phyloP scores from a whole-genome alignment of 2,888 invertebrate genomes.

The Gasteruption jaculator region DNA sequence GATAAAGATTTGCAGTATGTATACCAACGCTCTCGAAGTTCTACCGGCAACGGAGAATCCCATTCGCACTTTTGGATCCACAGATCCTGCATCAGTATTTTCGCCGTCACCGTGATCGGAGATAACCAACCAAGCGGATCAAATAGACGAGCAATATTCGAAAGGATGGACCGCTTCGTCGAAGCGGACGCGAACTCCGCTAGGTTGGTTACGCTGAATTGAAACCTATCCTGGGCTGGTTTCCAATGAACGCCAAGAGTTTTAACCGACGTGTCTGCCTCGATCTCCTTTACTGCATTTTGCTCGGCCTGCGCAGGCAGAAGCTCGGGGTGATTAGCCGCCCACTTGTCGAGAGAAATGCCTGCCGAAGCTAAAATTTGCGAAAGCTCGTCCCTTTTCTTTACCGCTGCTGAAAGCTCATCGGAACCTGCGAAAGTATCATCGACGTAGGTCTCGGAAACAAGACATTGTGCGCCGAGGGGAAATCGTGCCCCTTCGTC shows the following conservation, averaged over 20 bases:
- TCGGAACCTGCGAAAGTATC: background rate
- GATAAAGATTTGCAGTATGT: conserved; percentile 8
- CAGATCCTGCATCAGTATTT: conserved; percentile 18
- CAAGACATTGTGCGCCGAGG: background rate
- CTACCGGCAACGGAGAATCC: conserved; percentile 10
- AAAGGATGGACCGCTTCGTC: conserved; percentile 15
- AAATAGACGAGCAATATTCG: conserved; percentile 16
- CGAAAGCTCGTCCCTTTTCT: conserved; percentile 1
- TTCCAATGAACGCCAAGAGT: conserved; percentile 14
- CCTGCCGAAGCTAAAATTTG: conserved; percentile 6
- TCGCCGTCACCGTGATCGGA: conserved; percentile 16
- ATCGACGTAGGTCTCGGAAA: background rate
- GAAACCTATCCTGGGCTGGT: conserved; percentile 6
- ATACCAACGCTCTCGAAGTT: conserved; percentile 6
- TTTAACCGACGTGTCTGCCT: conserved; percentile 8
- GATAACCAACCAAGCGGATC: conserved; percentile 20
- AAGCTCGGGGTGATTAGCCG: conserved; percentile 9
- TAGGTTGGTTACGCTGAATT: conserved; percentile 2
- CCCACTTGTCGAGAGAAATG: conserved; percentile 14
- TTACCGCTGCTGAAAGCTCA: background rate
- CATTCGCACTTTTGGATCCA: conserved; percentile 16
- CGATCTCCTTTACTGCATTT: conserved; percentile 1
- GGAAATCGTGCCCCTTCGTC: background rate
- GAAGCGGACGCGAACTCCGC: conserved; percentile 1
- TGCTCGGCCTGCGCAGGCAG: background rate